Percentiles rank a stretch among this genome's conserved stretches.
Evolutionary conservation across 1,140 invertebrate species (phyloP).

Genomic region (Heliconius eleuchia): DNA sequence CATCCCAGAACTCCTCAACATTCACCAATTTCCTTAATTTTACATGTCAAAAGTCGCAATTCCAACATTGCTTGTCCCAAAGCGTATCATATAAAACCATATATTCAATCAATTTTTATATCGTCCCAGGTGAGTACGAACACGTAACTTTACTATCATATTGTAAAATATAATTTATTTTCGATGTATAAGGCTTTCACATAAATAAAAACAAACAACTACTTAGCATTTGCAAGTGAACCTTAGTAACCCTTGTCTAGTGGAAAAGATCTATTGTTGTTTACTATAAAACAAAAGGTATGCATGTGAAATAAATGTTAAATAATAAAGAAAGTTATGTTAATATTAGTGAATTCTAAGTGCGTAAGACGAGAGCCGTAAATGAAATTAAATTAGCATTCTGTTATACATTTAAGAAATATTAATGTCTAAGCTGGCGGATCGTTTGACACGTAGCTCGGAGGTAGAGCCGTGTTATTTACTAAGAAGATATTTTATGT

Average conservation of each 20-base stretch:
- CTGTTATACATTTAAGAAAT: neutral
- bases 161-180: neutral
- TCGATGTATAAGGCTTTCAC: neutral
- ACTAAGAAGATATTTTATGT: neutral
- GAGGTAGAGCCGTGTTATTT: neutral
- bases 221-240: neutral
- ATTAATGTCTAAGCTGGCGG: neutral
- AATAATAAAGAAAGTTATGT: neutral
- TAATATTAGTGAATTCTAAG: neutral
- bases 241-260: neutral
- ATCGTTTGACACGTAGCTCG: neutral
- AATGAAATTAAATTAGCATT: constrained; percentile 8
- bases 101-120: neutral
- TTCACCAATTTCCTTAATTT: constrained; percentile 1
- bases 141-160: neutral
- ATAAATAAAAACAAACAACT: neutral
- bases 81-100: neutral
- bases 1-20: neutral
- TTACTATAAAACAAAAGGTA: neutral
- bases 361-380: neutral
- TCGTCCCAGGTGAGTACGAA: neutral
- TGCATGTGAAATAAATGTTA: neutral
- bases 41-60: neutral
- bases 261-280: neutral
- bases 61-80: neutral